A percentile compares a stretch with the other conserved stretches of the same genome.
Evolutionary conservation across 2,888 invertebrate genomes (phyloP).

Genomic region (Drosophila subsilvestris): DNA sequence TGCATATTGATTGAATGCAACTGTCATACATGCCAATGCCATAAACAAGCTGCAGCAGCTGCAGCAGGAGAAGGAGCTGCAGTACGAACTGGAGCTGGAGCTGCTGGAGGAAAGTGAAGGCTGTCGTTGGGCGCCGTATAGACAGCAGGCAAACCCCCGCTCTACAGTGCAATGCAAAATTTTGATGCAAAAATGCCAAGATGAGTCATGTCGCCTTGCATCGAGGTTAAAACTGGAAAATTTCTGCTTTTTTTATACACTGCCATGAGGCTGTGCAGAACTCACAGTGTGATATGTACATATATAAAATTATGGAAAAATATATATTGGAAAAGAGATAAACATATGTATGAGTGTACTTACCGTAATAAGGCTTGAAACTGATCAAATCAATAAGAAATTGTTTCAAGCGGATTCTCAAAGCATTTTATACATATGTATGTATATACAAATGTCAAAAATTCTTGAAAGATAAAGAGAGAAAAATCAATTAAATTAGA

Average conservation of each 20-base stretch:
- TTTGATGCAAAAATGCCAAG: constrained; percentile 53
- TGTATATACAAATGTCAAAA: too few species aligned
- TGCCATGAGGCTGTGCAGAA: background rate
- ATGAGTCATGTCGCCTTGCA: constrained; percentile 17
- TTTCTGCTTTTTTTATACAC: constrained; percentile 16
- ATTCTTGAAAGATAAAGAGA: too few species aligned
- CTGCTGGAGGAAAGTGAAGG: constrained; percentile 19
- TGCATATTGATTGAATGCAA: constrained; percentile 70
- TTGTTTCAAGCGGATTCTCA: too few species aligned
- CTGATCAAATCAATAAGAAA: too few species aligned
- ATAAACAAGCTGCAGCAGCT: constrained; percentile 55
- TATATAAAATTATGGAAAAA: too few species aligned
- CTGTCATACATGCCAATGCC: constrained; percentile 67
- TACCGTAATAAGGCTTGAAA: too few species aligned
- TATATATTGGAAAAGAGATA: too few species aligned
- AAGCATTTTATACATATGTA: too few species aligned
- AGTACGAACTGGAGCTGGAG: constrained; percentile 8
- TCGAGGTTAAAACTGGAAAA: constrained; percentile 23
- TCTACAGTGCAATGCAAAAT: constrained; percentile 27
- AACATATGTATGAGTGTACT: too few species aligned
- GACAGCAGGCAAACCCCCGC: background rate
- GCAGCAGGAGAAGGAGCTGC: constrained; percentile 11
- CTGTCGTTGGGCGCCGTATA: too few species aligned
- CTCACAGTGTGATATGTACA: background rate
- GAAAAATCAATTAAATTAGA: too few species aligned